A percentile compares a stretch with the other conserved stretches of the same genome.
phyloP scores from a whole-genome alignment of 2,113 vertebrate species.

The Nothobranchius furzeri region DNA sequence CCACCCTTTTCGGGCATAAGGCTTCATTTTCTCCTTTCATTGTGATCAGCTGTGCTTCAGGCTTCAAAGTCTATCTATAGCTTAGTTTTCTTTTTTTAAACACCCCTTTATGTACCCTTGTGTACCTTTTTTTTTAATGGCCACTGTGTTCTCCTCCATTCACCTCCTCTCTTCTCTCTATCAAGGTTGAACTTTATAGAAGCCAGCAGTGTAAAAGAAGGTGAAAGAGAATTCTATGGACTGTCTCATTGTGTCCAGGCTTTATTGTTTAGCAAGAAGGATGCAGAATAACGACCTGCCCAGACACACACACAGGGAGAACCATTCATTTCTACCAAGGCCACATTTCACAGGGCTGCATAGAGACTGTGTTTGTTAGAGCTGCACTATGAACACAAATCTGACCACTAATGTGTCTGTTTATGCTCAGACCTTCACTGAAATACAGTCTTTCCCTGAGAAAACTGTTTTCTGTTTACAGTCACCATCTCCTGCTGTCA shows the following conservation, averaged over 20 bases:
- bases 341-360: constrained; percentile 62
- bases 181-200: constrained; percentile 82
- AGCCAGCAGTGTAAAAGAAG: constrained; percentile 65
- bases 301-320: constrained; percentile 40
- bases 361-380: constrained; percentile 25
- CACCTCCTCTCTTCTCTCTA: constrained; percentile 43
- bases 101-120: neutral
- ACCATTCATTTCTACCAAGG: constrained; percentile 68
- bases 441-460: constrained; percentile 23
- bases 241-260: constrained; percentile 70
- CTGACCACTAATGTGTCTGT: constrained; percentile 31
- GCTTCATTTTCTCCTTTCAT: constrained; percentile 41
- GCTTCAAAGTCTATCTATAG: constrained; percentile 47
- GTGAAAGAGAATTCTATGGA: constrained; percentile 68
- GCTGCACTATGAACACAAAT: constrained; percentile 25
- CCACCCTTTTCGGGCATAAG: constrained; percentile 21
- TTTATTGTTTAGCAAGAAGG: constrained; percentile 74
- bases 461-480: constrained; percentile 32
- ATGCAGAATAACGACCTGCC: constrained; percentile 77
- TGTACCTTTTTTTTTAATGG: constrained; percentile 8
- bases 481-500: constrained; percentile 6
- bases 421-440: constrained; percentile 6
- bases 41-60: constrained; percentile 42
- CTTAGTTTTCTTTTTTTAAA: constrained; percentile 36
- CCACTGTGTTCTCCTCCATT: constrained; percentile 22